Evolutionary conservation across 35 echinoderm and acorn worm species (phyloP), one percentile per base, ranked within the genome.

Genomic region (Patiria miniata): DNA sequence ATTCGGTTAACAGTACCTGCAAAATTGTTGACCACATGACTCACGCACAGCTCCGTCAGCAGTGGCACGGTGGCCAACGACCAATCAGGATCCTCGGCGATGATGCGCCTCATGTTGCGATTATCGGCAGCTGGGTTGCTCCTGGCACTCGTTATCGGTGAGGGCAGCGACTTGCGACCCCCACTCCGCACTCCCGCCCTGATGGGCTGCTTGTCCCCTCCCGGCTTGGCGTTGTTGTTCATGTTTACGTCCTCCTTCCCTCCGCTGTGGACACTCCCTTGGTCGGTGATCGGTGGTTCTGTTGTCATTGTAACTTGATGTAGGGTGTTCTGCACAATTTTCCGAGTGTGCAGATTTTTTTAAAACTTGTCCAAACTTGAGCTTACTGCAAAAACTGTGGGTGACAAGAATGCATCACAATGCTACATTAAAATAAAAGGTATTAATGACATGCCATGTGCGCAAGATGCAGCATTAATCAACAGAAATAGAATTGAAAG

Each of bases 11-110:
- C 42, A 39, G 19, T 78, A 98, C 96, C 92, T 91, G 92, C 92
- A 94, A 98, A 98, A 68, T 98, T 91, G 52, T 55, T 76, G 28
- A 95, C 96, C 79, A 99, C 90, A 77, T 99, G 96, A 26, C 68
- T 89, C 17, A 95, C 86, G 92, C 96, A 95, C 21, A 99, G 78
- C 78, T 98, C 96, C 58, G 96, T 92, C 59, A 98, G 47, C 30
- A 98, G 89, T 15, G 96, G 96, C 3, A 98, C 96, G 58, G 96
- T 98, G 7, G 96, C 96, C 58, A 98, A 73, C n/a, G 96, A 94
- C 96, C 96, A 98, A 7, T 98, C 89, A 29, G 96, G 96, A 80
- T 98, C 96, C 40, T 98, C 96, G n/a, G 92, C 92, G 1, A 98
- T 98, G 39, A 98, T 98, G 2, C 96, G 82, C 29, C 96, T 80